Conservation (phyloP, 2,888 invertebrate genomes). For the Callyntrura sp. region DNA sequence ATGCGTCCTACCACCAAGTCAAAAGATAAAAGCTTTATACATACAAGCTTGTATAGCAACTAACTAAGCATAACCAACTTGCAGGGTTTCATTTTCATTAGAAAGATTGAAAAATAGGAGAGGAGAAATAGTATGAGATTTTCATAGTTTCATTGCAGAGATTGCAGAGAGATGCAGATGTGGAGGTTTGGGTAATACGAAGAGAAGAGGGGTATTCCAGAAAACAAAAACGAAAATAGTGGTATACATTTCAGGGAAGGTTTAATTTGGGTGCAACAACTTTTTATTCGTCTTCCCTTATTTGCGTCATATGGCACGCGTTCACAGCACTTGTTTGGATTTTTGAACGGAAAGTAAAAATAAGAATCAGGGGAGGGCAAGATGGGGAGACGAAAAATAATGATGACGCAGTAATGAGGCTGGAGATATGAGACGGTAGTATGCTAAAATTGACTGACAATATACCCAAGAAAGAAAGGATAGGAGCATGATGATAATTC, state of each 20-base stretch:
- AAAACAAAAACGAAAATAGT: no score
- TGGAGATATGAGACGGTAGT: neutral
- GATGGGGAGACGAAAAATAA: neutral
- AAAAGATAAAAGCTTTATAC: neutral
- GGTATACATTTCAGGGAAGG: no score
- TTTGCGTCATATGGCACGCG: neutral
- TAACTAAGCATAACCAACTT: slow-evolving; percentile 3
- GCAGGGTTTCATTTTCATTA: slow-evolving; percentile 21
- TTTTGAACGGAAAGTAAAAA: neutral
- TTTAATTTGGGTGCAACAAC: no score
- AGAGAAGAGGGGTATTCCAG: no score
- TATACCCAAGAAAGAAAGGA: neutral
- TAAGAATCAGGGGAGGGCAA: neutral
- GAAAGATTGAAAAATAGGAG: slow-evolving; percentile 8
- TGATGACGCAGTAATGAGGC: neutral
- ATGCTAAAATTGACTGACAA: neutral
- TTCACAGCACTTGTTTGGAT: neutral
- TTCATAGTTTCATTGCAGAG: neutral
- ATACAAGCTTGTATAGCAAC: no score
- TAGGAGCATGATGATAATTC: slow-evolving; percentile 23
- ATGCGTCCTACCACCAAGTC: neutral
- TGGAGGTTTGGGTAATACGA: no score
- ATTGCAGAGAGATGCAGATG: neutral
- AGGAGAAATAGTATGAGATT: neutral
- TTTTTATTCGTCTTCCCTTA: no score